phyloP scores from a whole-genome alignment of 2,888 invertebrate genomes.

The Drosophila incognita region DNA sequence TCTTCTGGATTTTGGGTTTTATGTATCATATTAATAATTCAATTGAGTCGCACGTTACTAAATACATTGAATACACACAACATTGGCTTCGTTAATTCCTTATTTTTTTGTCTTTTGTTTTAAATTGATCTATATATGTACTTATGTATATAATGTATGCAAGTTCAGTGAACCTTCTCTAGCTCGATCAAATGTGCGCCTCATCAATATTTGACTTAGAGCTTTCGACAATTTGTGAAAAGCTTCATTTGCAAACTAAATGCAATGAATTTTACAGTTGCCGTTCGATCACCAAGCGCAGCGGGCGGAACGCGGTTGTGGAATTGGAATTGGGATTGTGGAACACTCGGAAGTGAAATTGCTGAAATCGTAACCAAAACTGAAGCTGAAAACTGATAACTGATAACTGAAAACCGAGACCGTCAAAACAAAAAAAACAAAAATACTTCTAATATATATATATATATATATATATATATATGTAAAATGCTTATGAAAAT shows the following conservation, averaged over 20 bases:
- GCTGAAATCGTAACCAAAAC: conserved; percentile 42
- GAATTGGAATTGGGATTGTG: conserved; percentile 20
- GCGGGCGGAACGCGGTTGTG: conserved; percentile 51
- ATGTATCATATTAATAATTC: conserved; percentile 21
- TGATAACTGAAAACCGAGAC: conserved; percentile 53
- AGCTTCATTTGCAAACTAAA: neutral
- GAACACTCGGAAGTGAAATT: conserved; percentile 14
- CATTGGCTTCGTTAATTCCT: conserved; percentile 7
- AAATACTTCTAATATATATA: conserved; percentile 2
- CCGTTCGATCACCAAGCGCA: conserved; percentile 58
- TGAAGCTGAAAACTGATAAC: conserved; percentile 43
- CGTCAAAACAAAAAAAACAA: conserved; percentile 3
- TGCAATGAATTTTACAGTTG: conserved; percentile 38
- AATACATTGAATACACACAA: conserved; percentile 33
- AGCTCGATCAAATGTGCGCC: neutral
- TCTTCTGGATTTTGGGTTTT: neutral
- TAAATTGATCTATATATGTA: neutral
- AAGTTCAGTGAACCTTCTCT: neutral
- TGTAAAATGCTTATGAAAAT: conserved; percentile 45
- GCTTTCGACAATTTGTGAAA: neutral
- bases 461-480: conserved; percentile 20
- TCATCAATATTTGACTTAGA: neutral
- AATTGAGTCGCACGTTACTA: conserved; percentile 13
- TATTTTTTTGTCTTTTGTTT: neutral
- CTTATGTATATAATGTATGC: conserved; percentile 14